Base-by-base conservation (phyloP, 2,888 invertebrate species). In the Polylopha cassiicola region DNA sequence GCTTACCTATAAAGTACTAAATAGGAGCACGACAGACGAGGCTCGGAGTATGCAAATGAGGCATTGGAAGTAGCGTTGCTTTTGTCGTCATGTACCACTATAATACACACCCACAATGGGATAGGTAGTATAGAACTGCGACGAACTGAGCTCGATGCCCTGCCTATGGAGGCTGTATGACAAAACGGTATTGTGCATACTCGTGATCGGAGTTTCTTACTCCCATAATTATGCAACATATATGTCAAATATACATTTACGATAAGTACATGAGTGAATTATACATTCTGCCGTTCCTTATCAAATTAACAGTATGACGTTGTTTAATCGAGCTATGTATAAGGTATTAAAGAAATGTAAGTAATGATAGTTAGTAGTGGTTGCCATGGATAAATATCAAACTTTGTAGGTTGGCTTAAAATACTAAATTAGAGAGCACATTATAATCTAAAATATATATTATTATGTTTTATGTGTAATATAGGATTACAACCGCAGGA, bases 11-110 rank as follows among this genome's bases (percentile, higher is more conserved):
- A 50, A 53, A 55, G 60, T 48, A 45, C n/a, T n/a, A 52, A 56
- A 60, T 58, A 38, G 24, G 38, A 43, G 51, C 55, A 65, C 30
- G 37, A 37, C 44, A 30, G 26, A 42, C 37, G 48, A 44, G 46
- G 53, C 61, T 61, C 62, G 60, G 61, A 62, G 64, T 71, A 82
- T 82, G 80, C 68, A 81, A 81, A 82, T 81, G 73, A 74, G 67
- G 64, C 53, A 78, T 76, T 72, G 71, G 68, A 65, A 70, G 76
- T 71, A 72, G 64, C 64, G 62, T 48, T 55, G 63, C 65, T 55
- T 71, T 74, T 77, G 76, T 73, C 70, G 54, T 55, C 57, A 61
- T 52, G 46, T 41, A 48, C 51, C 63, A 30, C 24, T 34, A 26
- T 38, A 34, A 21, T 32, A 24, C 16, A 21, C 20, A 24, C 9